Conservation (phyloP, 2,888 invertebrate species). For the Rugalucina vietnamica region DNA sequence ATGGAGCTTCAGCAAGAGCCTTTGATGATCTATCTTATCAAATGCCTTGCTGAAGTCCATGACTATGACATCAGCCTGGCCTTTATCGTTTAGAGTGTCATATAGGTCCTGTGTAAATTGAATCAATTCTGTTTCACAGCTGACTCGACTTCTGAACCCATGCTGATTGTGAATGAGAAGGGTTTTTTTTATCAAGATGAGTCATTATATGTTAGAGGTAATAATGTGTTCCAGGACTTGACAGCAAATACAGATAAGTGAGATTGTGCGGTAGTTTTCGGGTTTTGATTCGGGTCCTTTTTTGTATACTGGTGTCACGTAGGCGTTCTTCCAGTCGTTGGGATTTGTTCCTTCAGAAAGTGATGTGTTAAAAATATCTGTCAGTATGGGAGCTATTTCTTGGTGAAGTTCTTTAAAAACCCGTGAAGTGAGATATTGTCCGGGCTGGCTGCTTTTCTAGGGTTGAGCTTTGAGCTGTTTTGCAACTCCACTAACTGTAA, state of each 20-base stretch:
- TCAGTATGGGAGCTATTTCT: background rate
- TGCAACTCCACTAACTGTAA: background rate
- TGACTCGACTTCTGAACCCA: background rate
- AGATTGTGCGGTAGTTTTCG: background rate
- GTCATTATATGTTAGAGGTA: background rate
- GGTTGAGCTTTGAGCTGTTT: background rate
- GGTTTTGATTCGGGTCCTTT: background rate
- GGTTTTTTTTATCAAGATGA: background rate
- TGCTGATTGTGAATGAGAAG: background rate
- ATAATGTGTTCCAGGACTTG: background rate
- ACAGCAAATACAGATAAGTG: background rate
- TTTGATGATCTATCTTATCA: background rate
- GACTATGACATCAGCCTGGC: background rate
- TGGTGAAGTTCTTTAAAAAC: background rate
- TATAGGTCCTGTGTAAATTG: background rate
- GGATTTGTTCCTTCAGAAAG: background rate
- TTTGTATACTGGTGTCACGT: background rate
- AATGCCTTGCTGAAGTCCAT: background rate
- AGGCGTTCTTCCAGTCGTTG: background rate
- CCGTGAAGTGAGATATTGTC: slow-evolving; percentile 1
- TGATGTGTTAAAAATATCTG: background rate
- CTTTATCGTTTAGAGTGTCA: background rate
- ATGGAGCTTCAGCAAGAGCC: background rate
- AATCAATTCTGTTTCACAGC: background rate
- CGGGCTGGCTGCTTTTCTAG: background rate